phyloP scores from a whole-genome alignment of 2,113 vertebrate genomes.

The Ctenomys sociabilis region DNA sequence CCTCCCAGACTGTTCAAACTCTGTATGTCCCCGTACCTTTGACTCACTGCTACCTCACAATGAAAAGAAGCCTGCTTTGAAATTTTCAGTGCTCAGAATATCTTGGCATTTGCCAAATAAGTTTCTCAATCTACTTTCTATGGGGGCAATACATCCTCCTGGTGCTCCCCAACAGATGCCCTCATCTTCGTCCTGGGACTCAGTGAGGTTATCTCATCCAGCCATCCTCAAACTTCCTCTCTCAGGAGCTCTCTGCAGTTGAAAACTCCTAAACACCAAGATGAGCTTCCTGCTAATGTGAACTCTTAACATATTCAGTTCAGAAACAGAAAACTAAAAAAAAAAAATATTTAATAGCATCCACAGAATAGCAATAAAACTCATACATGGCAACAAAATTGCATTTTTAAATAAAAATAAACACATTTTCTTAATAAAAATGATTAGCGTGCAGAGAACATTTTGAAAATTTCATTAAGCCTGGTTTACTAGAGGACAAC shows the following conservation, averaged over 20 bases:
- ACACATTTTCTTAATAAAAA: neutral
- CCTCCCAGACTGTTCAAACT: neutral
- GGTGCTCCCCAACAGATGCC: neutral
- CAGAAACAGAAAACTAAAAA: neutral
- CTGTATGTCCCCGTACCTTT: neutral
- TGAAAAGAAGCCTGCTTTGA: neutral
- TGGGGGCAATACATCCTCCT: neutral
- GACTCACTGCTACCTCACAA: neutral
- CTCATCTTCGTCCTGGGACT: neutral
- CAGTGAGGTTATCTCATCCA: neutral
- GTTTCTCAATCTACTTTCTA: neutral
- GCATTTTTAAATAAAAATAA: constrained; percentile 6
- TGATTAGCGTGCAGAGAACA: neutral
- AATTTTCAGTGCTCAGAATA: neutral
- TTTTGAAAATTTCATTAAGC: neutral
- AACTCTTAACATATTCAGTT: neutral
- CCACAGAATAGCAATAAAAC: neutral
- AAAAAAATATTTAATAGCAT: neutral
- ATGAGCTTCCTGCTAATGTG: neutral
- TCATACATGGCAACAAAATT: neutral
- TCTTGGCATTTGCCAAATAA: neutral
- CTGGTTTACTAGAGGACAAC: neutral
- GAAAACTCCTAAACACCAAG: neutral
- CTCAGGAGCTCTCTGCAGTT: neutral
- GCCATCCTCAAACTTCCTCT: neutral